Conservation (phyloP, 2,797 vertebrate genomes). For the Dermochelys coriacea region DNA sequence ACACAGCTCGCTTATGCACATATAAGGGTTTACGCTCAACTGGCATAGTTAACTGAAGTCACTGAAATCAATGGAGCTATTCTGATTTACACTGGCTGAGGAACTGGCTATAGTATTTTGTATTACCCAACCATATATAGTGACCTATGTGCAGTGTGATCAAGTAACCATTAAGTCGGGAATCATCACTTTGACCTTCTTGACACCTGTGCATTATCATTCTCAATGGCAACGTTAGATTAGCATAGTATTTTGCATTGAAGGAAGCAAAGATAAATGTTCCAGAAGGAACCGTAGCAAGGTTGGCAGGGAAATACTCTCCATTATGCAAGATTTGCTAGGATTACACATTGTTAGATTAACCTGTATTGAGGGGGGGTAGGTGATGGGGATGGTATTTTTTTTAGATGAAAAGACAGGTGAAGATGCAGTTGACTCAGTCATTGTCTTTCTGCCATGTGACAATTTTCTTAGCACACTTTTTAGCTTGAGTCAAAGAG, state of each 20-base stretch:
- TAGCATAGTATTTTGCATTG: neutral
- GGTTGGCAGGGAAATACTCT: neutral
- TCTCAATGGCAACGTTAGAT: neutral
- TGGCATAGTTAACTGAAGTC: neutral
- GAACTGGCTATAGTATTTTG: neutral
- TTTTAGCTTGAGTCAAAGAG: neutral
- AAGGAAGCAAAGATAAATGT: neutral
- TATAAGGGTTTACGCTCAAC: neutral
- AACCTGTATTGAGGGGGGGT: neutral
- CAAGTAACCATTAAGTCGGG: neutral
- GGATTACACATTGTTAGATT: neutral
- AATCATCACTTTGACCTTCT: neutral
- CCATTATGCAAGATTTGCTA: neutral
- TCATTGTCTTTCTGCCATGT: neutral
- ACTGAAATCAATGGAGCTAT: neutral
- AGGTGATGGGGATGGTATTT: neutral
- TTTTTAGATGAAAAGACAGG: neutral
- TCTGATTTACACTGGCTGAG: neutral
- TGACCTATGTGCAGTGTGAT: neutral
- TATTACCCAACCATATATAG: neutral
- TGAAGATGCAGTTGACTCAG: neutral
- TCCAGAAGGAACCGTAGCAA: neutral
- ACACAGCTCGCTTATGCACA: neutral
- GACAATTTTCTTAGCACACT: neutral
- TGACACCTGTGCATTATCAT: neutral